Conservation (phyloP, 2,888 invertebrate species). For the Heliconius cydno region DNA sequence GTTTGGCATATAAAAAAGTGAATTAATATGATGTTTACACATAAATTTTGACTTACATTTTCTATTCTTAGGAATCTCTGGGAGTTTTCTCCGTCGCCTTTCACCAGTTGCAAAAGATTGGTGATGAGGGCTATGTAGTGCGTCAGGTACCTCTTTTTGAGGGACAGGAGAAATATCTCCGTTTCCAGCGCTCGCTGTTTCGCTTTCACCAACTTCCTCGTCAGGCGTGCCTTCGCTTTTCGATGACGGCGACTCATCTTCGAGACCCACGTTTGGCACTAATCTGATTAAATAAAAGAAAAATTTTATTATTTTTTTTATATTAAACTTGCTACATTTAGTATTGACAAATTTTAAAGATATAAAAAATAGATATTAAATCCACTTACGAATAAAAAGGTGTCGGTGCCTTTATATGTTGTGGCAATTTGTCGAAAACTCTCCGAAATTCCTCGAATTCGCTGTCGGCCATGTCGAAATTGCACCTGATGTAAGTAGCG, state of each 20-base stretch:
- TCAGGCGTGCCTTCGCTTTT: constrained; percentile 88
- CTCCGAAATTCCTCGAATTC: constrained; percentile 97
- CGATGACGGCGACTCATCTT: constrained; percentile 92
- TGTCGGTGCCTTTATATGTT: constrained; percentile 90
- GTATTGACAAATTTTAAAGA: not conserved
- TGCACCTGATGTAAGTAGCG: constrained; percentile 87
- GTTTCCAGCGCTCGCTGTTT: constrained; percentile 59
- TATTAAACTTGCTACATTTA: not conserved
- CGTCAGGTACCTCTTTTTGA: constrained; percentile 62
- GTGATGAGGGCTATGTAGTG: constrained; percentile 68
- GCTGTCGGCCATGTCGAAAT: constrained; percentile 93
- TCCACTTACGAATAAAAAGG: constrained; percentile 95
- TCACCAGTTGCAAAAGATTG: constrained; percentile 79
- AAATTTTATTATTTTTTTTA: not conserved
- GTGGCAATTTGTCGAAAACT: constrained; percentile 91
- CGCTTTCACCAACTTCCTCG: constrained; percentile 84
- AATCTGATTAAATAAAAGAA: constrained; percentile 79
- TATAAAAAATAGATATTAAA: constrained; percentile 42
- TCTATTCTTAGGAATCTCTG: constrained; percentile 94
- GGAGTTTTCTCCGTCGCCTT: constrained; percentile 91
- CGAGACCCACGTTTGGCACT: constrained; percentile 92
- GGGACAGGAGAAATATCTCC: constrained; percentile 60
- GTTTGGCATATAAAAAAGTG: not conserved
- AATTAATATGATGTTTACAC: not conserved
- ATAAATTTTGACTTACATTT: constrained; percentile 85